Conservation (phyloP, 92 coral and sea anemone species). For the Porites evermanni region DNA sequence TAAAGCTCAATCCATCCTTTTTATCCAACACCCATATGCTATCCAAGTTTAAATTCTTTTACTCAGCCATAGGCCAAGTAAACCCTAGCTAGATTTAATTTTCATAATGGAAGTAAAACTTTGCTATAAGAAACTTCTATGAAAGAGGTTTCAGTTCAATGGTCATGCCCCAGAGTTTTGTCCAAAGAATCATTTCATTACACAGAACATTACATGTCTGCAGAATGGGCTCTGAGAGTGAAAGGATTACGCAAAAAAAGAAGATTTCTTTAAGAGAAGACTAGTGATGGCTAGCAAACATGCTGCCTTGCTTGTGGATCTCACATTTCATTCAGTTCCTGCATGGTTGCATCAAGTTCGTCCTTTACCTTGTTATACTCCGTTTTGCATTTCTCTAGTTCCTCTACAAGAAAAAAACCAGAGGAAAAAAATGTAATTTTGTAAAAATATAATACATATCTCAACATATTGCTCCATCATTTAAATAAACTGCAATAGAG, state of each 20-base stretch:
- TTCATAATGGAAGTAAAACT: too few species aligned
- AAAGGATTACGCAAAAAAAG: background rate
- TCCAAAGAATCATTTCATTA: too few species aligned
- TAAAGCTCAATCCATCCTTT: constrained; percentile 15
- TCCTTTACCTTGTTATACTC: constrained; percentile 85
- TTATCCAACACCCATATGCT: background rate
- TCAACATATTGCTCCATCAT: background rate
- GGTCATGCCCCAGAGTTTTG: too few species aligned
- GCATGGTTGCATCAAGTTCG: constrained; percentile 89
- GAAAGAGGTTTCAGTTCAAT: too few species aligned
- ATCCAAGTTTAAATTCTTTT: background rate
- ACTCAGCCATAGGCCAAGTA: too few species aligned
- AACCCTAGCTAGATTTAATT: too few species aligned
- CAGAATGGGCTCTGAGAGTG: too few species aligned
- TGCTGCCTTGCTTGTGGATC: background rate
- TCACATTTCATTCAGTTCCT: constrained; percentile 93
- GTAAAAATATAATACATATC: background rate
- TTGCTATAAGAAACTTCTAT: too few species aligned
- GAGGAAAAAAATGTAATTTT: background rate
- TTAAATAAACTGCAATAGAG: too few species aligned
- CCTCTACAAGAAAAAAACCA: constrained; percentile 51
- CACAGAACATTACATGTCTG: too few species aligned
- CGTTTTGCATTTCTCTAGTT: constrained; percentile 83
- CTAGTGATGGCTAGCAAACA: background rate
- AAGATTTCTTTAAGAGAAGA: background rate